Evolutionary conservation across 2,797 vertebrate species (phyloP).

Genomic region (Typhlichthys subterraneus): DNA sequence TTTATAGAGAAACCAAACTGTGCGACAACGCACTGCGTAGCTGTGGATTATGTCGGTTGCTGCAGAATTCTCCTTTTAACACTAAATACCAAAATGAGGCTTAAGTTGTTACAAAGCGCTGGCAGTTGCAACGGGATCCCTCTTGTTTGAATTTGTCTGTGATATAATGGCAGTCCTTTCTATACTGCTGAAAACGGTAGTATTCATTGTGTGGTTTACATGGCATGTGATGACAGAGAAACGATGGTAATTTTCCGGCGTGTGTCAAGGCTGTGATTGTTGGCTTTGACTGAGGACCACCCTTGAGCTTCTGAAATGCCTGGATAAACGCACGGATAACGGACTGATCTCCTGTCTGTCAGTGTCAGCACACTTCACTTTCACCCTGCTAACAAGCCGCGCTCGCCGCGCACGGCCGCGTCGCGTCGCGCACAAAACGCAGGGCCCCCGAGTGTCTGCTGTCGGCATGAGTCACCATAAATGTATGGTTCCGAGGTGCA

Average conservation of each 20-base stretch:
- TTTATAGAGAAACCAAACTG: conserved; percentile 33
- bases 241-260: conserved; percentile 68
- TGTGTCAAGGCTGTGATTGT: conserved; percentile 73
- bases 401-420: conserved; percentile 9
- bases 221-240: conserved; percentile 59
- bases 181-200: conserved; percentile 64
- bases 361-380: conserved; percentile 67
- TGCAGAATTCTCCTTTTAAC: conserved; percentile 46
- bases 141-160: conserved; percentile 70
- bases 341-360: conserved; percentile 70
- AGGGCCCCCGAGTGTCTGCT: conserved; percentile 50
- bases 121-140: conserved; percentile 53
- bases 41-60: conserved; percentile 40
- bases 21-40: conserved; percentile 26
- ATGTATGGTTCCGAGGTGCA: conserved; percentile 66
- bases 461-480: conserved; percentile 72
- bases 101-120: conserved; percentile 61
- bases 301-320: conserved; percentile 63
- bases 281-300: conserved; percentile 75
- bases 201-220: conserved; percentile 67
- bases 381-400: conserved; percentile 51
- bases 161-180: conserved; percentile 68
- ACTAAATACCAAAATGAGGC: conserved; percentile 42
- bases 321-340: conserved; percentile 69
- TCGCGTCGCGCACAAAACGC: conserved; percentile 53